A percentile compares a stretch with the other conserved stretches of the same genome.
phyloP scores from a whole-genome alignment of 2,797 vertebrate genomes.

The Vultur gryphus region DNA sequence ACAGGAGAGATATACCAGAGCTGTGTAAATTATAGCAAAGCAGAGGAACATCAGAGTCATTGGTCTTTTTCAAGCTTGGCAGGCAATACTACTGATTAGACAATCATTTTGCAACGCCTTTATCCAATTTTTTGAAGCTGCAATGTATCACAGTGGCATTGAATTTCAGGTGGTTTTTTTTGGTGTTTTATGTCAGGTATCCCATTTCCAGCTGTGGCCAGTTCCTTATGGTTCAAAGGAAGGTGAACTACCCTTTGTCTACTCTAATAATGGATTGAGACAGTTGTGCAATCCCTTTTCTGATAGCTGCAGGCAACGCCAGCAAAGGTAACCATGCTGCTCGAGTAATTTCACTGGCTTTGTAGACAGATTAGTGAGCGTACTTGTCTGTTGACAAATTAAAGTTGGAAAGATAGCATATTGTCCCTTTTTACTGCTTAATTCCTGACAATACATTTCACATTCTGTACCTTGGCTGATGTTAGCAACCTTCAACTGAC shows the following conservation, averaged over 20 bases:
- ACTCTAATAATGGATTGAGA: not conserved
- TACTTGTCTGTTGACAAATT: not conserved
- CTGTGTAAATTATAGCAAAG: not conserved
- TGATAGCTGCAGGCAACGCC: not conserved
- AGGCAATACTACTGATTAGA: not conserved
- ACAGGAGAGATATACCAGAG: not conserved
- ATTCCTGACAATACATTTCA: not conserved
- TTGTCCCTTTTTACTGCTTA: not conserved
- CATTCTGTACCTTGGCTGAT: not conserved
- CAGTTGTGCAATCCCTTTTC: not conserved
- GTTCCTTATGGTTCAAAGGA: not conserved
- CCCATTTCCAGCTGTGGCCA: not conserved
- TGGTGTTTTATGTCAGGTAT: not conserved
- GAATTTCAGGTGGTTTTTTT: not conserved
- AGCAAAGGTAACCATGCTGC: not conserved
- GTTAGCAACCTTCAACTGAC: not conserved
- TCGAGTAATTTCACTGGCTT: not conserved
- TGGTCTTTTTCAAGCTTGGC: not conserved
- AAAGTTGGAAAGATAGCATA: not conserved
- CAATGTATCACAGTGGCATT: not conserved
- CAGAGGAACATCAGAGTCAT: not conserved
- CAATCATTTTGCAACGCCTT: not conserved
- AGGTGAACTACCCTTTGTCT: not conserved
- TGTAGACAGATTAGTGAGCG: not conserved
- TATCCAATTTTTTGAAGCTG: not conserved